Conservation (phyloP, 64 coral and sea anemone genomes). For the Stylophora pistillata region DNA sequence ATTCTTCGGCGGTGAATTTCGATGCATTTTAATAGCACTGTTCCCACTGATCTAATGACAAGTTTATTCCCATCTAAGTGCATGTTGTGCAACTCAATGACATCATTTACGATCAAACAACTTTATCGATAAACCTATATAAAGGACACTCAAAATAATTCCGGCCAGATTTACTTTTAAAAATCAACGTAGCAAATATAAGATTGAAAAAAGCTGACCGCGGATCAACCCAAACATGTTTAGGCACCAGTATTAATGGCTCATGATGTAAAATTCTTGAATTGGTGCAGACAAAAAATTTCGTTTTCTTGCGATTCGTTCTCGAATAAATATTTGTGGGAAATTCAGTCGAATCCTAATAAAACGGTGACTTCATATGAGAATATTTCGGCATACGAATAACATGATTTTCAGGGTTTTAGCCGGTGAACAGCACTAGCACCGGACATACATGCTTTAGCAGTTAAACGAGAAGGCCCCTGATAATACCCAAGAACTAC, state of each 20-base stretch:
- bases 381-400: too few relatives aligned
- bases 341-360: too few relatives aligned
- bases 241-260: background rate
- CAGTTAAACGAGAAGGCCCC: too few relatives aligned
- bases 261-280: constrained; percentile 4
- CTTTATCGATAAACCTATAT: background rate
- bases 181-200: background rate
- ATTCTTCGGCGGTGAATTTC: background rate
- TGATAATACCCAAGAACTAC: too few relatives aligned
- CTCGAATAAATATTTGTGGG: too few relatives aligned
- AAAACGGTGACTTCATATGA: too few relatives aligned
- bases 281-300: too few relatives aligned
- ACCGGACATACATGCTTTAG: too few relatives aligned
- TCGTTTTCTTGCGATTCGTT: too few relatives aligned
- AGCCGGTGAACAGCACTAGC: too few relatives aligned
- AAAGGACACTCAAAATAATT: background rate
- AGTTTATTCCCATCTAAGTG: background rate
- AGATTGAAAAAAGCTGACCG: background rate
- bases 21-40: background rate
- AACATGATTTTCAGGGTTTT: too few relatives aligned
- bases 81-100: background rate
- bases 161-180: background rate
- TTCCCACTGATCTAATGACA: background rate
- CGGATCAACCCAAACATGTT: too few relatives aligned
- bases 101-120: background rate